Percentiles rank a stretch among this genome's conserved stretches.
These are phyloP conservation scores for Gorilla gorilla DNA, from an alignment of 2,113 vertebrate genomes.

Conservation along the genomic window DNA sequence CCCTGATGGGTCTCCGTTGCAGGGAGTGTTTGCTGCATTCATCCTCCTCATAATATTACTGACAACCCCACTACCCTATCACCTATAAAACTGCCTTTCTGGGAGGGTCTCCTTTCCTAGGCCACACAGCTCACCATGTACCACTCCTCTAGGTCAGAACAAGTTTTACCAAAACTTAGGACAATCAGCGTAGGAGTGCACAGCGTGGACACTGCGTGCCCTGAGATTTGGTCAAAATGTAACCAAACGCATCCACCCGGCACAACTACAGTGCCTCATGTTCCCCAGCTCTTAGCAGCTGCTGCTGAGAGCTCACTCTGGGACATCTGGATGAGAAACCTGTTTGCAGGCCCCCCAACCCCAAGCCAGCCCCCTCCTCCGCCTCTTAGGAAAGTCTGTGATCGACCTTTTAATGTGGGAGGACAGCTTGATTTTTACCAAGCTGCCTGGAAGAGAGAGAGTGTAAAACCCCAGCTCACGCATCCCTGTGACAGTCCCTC, in stretches of 20 bases:
- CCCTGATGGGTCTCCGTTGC: neutral
- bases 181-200: neutral
- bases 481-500: neutral
- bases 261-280: neutral
- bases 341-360: neutral
- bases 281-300: neutral
- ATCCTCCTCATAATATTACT: neutral
- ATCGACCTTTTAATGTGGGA: neutral
- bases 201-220: neutral
- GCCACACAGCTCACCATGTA: neutral
- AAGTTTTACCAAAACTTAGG: constrained; percentile 4
- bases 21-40: neutral
- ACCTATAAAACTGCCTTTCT: neutral
- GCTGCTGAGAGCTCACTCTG: neutral
- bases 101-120: neutral
- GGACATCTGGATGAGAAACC: neutral
- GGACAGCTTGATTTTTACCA: neutral
- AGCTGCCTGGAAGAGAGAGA: neutral
- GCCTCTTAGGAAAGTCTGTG: neutral
- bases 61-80: neutral
- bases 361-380: neutral
- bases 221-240: constrained; percentile 43
- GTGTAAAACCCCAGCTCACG: neutral
- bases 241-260: neutral
- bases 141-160: neutral